Evolutionary conservation across 2,888 invertebrate species (phyloP), one percentile per base, ranked within the genome.

Genomic region (Hipparchia sbordonii): DNA sequence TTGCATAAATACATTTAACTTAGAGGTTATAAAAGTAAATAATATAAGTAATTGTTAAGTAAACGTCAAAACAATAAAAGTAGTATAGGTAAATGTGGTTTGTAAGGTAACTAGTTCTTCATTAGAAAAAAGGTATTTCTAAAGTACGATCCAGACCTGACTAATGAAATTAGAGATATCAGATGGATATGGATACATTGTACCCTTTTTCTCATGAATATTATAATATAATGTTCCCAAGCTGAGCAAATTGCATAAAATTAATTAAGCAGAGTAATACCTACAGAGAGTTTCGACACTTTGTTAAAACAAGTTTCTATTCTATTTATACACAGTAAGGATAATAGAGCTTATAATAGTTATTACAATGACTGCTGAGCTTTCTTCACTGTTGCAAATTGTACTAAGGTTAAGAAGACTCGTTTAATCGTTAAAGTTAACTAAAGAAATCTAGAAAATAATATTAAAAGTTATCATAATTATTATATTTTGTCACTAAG

Each of bases 221-320:
- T 61, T 61, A 39, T 39, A 45, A 45, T 61, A 61, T 2, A 2
- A 46, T 62, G 46, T 13, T 8, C n/a, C n/a, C 46, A n/a, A 62
- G n/a, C 46, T 48, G 9, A 63, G 63, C 13, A 13, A 51, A 48
- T 9, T 51, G 48, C 4, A 48, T 63, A 48, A 48, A 48, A 63
- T 63, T 63, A 63, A 46, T 62, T 48, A 13, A 46, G 46, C 9
- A 62, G 13, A 62, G 23, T 48, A n/a, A 61, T 45, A 45, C 45
- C n/a, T 13, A 56, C 48, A 23, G 39, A 45, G 23, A 23, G 51
- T 48, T 63, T 63, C 63, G 48, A 48, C 23, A 51, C 48, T 63
- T 63, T 63, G 48, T 13, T 51, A 48, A 48, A 13, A 62, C 48
- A 13, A 63, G 48, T 51, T 63, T 23, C 63, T 51, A 63, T 39